Conservation (phyloP, 2,888 invertebrate species). For the Smittia sp. region DNA sequence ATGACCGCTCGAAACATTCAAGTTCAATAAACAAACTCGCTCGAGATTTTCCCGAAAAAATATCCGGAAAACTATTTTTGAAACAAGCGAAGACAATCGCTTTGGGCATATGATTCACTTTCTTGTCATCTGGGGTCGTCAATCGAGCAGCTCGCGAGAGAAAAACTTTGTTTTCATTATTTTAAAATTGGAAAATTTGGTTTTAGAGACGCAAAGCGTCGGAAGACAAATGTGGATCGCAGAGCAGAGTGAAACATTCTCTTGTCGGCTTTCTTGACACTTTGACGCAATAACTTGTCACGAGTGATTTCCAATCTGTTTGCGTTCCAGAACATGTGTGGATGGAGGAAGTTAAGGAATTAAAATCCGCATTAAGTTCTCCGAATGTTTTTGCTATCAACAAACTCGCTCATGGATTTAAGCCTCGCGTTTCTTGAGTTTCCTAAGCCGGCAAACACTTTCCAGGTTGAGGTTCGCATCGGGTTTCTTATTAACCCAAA, state of each 20-base stretch:
- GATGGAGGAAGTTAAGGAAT: neutral
- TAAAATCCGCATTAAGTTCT: neutral
- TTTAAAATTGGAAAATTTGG: neutral
- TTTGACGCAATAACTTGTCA: neutral
- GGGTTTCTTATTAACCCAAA: too few species aligned
- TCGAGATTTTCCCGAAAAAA: too few species aligned
- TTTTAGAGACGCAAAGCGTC: neutral
- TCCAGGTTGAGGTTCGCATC: neutral
- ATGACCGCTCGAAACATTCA: neutral
- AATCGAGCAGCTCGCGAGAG: neutral
- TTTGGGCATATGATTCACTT: neutral
- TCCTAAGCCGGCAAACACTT: neutral
- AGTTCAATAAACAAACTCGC: neutral
- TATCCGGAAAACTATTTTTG: conserved; percentile 17
- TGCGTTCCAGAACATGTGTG: neutral
- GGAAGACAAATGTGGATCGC: conserved; percentile 7
- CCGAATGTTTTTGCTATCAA: neutral
- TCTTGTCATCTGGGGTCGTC: neutral
- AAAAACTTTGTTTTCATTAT: conserved; percentile 1
- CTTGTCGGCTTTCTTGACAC: neutral
- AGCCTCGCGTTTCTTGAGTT: neutral
- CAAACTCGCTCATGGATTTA: neutral
- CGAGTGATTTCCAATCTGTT: neutral
- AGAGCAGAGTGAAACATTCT: neutral
- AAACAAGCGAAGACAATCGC: too few species aligned